A percentile compares a stretch with the other conserved stretches of the same genome.
Conservation (phyloP, 2,797 vertebrate species). For the Oreortyx pictus region DNA sequence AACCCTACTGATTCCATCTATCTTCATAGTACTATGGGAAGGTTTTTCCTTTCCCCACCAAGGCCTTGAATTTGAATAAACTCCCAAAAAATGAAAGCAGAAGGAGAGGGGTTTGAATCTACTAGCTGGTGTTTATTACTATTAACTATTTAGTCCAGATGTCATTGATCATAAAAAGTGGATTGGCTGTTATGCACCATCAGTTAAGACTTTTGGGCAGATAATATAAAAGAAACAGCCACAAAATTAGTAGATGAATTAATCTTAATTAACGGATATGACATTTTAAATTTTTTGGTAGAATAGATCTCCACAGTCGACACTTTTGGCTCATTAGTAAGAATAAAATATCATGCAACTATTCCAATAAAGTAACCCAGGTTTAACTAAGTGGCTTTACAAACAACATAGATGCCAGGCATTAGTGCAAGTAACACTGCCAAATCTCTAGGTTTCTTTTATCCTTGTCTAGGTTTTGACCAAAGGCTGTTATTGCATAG, state of each 20-base stretch:
- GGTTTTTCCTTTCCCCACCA: neutral
- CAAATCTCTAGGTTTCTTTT: neutral
- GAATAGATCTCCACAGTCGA: neutral
- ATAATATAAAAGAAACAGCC: neutral
- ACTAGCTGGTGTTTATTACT: neutral
- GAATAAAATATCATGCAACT: neutral
- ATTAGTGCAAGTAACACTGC: neutral
- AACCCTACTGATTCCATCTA: neutral
- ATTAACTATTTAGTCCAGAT: neutral
- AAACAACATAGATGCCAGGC: neutral
- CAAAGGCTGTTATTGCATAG: neutral
- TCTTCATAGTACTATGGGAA: neutral
- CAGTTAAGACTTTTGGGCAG: constrained; percentile 13
- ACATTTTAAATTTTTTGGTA: neutral
- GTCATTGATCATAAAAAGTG: neutral
- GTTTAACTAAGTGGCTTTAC: neutral
- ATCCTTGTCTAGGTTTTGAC: neutral
- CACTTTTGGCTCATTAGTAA: neutral
- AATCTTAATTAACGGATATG: neutral
- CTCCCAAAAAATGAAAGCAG: neutral
- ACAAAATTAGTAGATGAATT: neutral
- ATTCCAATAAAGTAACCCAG: neutral
- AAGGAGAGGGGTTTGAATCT: neutral
- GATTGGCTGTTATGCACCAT: neutral
- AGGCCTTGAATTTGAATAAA: constrained; percentile 8